Conservation (phyloP, 2,888 invertebrate species). For the Drosophila leonis region DNA sequence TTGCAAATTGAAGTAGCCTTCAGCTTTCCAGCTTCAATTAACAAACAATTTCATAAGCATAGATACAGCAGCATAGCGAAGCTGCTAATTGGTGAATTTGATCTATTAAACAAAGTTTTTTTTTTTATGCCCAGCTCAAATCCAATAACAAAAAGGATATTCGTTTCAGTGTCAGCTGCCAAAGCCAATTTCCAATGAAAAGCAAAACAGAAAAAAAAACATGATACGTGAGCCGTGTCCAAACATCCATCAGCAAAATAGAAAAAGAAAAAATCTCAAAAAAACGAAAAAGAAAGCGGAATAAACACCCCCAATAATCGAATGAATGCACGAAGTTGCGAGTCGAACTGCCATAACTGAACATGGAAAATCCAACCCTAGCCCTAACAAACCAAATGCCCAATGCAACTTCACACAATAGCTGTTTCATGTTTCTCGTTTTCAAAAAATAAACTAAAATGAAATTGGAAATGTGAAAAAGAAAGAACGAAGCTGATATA, state of each 20-base stretch:
- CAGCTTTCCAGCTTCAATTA: background rate
- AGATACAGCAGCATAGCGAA: background rate
- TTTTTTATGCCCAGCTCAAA: background rate
- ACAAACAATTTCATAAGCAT: background rate
- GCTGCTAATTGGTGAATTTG: conserved; percentile 1
- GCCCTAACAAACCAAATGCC: conserved; percentile 35
- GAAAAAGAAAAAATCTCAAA: conserved; percentile 17
- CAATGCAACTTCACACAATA: conserved; percentile 28
- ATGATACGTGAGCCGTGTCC: conserved; percentile 13
- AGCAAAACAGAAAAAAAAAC: background rate
- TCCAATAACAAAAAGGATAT: conserved; percentile 31
- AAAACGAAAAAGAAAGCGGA: background rate
- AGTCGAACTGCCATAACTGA: conserved; percentile 14
- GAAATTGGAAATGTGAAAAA: no score
- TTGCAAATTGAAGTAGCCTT: background rate
- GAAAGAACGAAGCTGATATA: background rate
- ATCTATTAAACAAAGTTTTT: background rate
- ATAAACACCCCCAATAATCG: conserved; percentile 41
- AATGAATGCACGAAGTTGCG: conserved; percentile 41
- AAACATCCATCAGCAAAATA: conserved; percentile 41
- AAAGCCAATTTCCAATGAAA: conserved; percentile 45
- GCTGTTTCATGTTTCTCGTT: conserved; percentile 50
- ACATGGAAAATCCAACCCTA: conserved; percentile 13
- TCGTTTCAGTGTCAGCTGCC: conserved; percentile 21
- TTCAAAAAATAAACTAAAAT: background rate